Evolutionary conservation across 2,888 invertebrate species (phyloP).

Genomic region (Rhingia rostrata): DNA sequence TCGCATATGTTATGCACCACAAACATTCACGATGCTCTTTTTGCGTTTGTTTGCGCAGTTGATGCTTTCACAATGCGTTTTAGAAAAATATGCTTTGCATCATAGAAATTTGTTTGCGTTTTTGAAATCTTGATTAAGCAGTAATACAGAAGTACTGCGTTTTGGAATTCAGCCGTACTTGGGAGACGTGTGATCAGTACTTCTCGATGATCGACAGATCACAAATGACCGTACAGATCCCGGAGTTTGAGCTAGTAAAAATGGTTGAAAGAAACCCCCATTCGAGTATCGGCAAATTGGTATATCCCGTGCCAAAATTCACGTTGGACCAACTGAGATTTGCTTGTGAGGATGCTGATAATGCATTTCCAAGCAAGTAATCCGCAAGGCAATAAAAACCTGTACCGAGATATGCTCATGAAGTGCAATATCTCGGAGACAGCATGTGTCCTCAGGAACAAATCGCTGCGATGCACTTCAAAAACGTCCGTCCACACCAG

Average conservation of each 20-base stretch:
- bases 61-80: no score
- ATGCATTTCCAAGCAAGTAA: not conserved
- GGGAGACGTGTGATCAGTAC: conserved; percentile 14
- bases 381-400: not conserved
- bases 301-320: conserved; percentile 1
- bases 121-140: no score
- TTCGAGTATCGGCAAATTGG: not conserved
- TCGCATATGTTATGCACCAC: no score
- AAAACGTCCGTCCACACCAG: not conserved
- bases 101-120: no score
- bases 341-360: conserved; percentile 18
- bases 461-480: not conserved
- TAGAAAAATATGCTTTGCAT: no score
- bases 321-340: not conserved
- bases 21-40: no score
- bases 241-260: not conserved
- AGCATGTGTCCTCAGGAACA: not conserved
- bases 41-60: no score
- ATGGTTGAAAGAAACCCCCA: not conserved
- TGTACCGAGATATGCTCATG: no score
- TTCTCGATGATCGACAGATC: not conserved
- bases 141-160: no score
- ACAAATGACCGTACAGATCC: not conserved
- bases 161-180: no score
- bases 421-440: not conserved